A percentile compares a stretch with the other conserved stretches of the same genome.
These are phyloP conservation scores for Tenebrio molitor DNA, from an alignment of 1,140 invertebrate genomes.

Conservation along the genomic window DNA sequence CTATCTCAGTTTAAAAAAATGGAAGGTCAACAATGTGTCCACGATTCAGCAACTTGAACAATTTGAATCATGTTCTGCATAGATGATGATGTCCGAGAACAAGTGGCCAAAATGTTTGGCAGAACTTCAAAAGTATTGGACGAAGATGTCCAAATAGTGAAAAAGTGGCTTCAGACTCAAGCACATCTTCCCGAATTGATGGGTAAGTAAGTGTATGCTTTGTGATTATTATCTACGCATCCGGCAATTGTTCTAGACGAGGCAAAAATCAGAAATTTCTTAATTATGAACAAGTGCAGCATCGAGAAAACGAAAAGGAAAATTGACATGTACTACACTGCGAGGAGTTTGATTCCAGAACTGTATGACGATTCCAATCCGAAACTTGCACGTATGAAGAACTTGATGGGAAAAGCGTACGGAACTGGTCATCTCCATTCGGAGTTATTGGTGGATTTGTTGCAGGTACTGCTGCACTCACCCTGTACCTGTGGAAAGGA, in stretches of 20 bases:
- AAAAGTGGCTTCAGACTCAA: neutral
- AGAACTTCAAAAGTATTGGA: neutral
- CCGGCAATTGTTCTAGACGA: neutral
- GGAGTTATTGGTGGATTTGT: too few relatives aligned
- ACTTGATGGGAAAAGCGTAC: neutral
- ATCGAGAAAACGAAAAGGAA: conserved; percentile 41
- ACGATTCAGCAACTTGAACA: too few relatives aligned
- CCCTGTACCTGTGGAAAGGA: neutral
- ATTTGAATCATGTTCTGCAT: neutral
- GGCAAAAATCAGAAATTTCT: neutral
- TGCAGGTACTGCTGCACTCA: neutral
- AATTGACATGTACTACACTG: too few relatives aligned
- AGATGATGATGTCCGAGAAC: neutral
- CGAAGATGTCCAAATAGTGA: neutral
- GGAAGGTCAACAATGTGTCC: too few relatives aligned
- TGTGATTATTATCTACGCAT: too few relatives aligned
- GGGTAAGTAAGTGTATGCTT: neutral
- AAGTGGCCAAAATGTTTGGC: neutral
- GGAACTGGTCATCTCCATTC: too few relatives aligned
- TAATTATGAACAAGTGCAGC: neutral
- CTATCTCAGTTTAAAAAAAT: too few relatives aligned
- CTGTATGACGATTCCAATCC: neutral
- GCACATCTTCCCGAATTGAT: neutral
- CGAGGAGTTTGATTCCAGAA: conserved; percentile 13
- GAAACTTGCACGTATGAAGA: neutral